phyloP scores from a whole-genome alignment of 2,797 vertebrate species.

The Gadopsis marmoratus region DNA sequence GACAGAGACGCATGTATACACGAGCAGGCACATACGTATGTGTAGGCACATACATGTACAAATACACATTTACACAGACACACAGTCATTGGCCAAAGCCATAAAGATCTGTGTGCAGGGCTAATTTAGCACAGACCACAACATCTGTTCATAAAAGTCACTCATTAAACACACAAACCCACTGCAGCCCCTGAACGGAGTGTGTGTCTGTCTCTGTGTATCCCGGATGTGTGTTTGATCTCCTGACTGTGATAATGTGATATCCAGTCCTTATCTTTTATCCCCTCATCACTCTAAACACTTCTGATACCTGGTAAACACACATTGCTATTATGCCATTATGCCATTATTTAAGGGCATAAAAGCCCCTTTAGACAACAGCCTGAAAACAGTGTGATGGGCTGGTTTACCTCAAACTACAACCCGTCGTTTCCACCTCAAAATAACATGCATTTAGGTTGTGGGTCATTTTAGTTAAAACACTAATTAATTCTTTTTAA shows the following conservation, averaged over 20 bases:
- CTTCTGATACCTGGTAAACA: constrained; percentile 65
- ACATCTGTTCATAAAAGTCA: constrained; percentile 55
- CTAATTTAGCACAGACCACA: constrained; percentile 51
- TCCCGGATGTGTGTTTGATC: constrained; percentile 77
- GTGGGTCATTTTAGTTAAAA: constrained; percentile 1
- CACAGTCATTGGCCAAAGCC: constrained; percentile 5
- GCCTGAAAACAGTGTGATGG: background rate
- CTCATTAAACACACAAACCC: constrained; percentile 55
- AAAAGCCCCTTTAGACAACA: constrained; percentile 16
- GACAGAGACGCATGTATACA: background rate
- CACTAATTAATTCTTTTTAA: background rate
- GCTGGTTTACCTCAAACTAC: constrained; percentile 10
- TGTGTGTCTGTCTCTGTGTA: constrained; percentile 35
- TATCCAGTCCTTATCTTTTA: constrained; percentile 75
- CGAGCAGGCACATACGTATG: too few species aligned
- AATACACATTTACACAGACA: constrained; percentile 12
- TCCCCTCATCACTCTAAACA: constrained; percentile 74
- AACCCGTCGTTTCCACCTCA: background rate
- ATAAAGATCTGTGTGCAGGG: constrained; percentile 40
- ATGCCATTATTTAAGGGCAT: constrained; percentile 15
- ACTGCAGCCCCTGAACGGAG: constrained; percentile 20
- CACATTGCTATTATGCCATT: constrained; percentile 39
- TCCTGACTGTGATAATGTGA: constrained; percentile 75
- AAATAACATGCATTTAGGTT: background rate
- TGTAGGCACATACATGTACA: background rate